phyloP scores from a whole-genome alignment of 2,888 invertebrate species.

The Abrostola tripartita region DNA sequence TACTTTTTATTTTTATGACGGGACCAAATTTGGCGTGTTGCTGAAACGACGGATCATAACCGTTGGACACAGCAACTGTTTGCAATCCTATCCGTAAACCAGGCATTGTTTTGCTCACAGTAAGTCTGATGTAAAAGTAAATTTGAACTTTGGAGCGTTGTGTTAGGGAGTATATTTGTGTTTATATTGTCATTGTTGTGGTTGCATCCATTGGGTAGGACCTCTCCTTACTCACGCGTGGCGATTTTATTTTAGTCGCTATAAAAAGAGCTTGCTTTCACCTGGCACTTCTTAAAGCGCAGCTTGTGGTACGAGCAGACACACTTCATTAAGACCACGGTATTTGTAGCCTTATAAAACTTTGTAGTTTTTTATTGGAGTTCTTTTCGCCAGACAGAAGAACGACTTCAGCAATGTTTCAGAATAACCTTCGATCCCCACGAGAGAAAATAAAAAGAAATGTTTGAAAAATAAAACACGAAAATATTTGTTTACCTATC shows the following conservation, averaged over 20 bases:
- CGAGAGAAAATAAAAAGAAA: constrained; percentile 38
- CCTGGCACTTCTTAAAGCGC: constrained; percentile 72
- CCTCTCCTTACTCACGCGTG: constrained; percentile 71
- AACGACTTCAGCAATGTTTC: constrained; percentile 41
- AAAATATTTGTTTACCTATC: constrained; percentile 57
- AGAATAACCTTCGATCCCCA: constrained; percentile 33
- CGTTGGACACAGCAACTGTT: constrained; percentile 84
- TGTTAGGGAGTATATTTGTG: constrained; percentile 61
- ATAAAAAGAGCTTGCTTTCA: constrained; percentile 77
- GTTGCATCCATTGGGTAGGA: constrained; percentile 68
- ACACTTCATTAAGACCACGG: constrained; percentile 72
- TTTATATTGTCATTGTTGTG: constrained; percentile 57
- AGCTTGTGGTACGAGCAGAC: constrained; percentile 64
- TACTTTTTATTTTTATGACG: constrained; percentile 84
- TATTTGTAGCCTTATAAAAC: constrained; percentile 62
- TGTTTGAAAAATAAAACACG: constrained; percentile 44
- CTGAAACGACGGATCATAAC: constrained; percentile 84
- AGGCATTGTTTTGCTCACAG: constrained; percentile 72
- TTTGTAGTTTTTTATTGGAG: constrained; percentile 55
- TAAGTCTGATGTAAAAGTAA: constrained; percentile 52
- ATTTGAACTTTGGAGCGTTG: constrained; percentile 60
- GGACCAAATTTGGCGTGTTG: constrained; percentile 84
- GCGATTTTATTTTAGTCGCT: constrained; percentile 76
- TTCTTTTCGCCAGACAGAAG: constrained; percentile 48
- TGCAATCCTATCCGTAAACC: constrained; percentile 79